These are phyloP conservation scores for Tangara arthus DNA, from an alignment of 2,797 vertebrate genomes.

Conservation along the genomic window DNA sequence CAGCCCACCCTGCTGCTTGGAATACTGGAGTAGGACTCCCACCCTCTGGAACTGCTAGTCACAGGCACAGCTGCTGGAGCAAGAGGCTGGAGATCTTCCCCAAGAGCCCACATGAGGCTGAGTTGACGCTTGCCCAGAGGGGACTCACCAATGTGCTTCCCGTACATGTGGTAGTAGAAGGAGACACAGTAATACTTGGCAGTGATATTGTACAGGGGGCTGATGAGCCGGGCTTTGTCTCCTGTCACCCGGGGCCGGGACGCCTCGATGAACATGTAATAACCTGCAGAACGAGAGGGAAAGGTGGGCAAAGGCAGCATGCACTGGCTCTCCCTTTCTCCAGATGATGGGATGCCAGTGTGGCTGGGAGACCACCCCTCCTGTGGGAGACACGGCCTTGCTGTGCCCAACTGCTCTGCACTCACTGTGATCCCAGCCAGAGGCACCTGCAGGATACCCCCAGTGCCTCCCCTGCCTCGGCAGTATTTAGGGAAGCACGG, in stretches of 20 bases:
- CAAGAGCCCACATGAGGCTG: neutral
- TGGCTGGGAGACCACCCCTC: neutral
- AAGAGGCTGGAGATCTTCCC: neutral
- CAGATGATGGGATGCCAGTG: rapidly evolving
- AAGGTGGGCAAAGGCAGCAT: neutral
- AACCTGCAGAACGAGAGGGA: constrained; percentile 74
- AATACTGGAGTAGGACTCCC: neutral
- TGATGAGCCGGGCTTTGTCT: constrained; percentile 92
- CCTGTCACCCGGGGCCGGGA: constrained; percentile 86
- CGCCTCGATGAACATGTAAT: constrained; percentile 98
- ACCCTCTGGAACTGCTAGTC: rapidly evolving
- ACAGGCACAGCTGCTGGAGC: neutral
- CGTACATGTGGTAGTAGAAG: constrained; percentile 98
- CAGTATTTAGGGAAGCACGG: neutral
- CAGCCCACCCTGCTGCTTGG: neutral
- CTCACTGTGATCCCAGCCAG: neutral
- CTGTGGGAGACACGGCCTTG: neutral
- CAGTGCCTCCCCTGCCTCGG: neutral
- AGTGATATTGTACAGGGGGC: constrained; percentile 92
- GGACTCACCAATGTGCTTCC: constrained; percentile 95
- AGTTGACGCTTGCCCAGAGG: neutral
- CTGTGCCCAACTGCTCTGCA: neutral
- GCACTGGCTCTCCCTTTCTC: neutral
- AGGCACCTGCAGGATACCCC: rapidly evolving
- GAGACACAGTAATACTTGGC: constrained; percentile 90